phyloP scores from a whole-genome alignment of 2,888 invertebrate species.

The Strigamia transsilvanica region DNA sequence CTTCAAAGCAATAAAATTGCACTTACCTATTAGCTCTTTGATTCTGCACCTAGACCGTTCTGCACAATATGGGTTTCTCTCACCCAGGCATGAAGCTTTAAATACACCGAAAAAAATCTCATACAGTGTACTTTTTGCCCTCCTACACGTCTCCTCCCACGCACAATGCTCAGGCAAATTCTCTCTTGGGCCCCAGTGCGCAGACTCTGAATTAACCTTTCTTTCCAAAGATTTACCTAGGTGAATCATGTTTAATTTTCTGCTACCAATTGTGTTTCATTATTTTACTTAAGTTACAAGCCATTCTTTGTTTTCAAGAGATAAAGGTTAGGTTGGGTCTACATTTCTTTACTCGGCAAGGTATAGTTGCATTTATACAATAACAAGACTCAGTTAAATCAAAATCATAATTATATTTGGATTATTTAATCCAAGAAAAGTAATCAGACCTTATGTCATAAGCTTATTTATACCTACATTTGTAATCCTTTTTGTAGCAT shows the following conservation, averaged over 20 bases:
- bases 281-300: not conserved
- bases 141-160: slow-evolving; percentile 35
- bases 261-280: not conserved
- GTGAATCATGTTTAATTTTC: not conserved
- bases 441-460: too few relatives aligned
- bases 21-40: too few relatives aligned
- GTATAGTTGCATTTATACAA: too few relatives aligned
- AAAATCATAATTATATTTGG: too few relatives aligned
- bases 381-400: too few relatives aligned
- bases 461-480: too few relatives aligned
- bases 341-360: too few relatives aligned
- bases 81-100: slow-evolving; percentile 18
- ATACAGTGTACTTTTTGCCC: slow-evolving; percentile 23
- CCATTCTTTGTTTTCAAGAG: not conserved
- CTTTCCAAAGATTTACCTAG: not conserved
- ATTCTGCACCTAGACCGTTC: not conserved
- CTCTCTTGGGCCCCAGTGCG: not conserved
- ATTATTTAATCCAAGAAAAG: too few relatives aligned
- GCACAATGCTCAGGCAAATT: slow-evolving; percentile 39
- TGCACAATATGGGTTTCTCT: slow-evolving; percentile 6
- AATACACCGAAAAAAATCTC: slow-evolving; percentile 20
- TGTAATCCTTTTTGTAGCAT: too few relatives aligned
- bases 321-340: too few relatives aligned
- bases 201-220: slow-evolving; percentile 33
- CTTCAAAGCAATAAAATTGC: too few relatives aligned